Evolutionary conservation across 2,113 vertebrate species (phyloP).

Genomic region (Eulemur macaco): DNA sequence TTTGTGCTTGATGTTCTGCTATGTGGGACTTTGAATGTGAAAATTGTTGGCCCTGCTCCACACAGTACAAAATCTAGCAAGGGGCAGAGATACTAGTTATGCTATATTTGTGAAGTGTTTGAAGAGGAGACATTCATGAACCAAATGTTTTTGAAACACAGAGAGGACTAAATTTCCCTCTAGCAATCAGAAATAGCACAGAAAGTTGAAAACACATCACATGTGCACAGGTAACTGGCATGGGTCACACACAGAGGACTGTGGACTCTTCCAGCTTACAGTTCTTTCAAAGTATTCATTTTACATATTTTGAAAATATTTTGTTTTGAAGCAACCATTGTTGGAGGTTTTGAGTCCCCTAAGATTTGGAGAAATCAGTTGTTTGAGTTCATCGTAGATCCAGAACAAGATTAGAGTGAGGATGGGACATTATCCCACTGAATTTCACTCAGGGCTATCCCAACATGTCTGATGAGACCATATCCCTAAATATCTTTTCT

Average conservation of each 20-base stretch:
- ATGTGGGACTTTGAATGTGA: background rate
- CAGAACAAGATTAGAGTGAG: background rate
- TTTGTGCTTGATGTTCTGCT: background rate
- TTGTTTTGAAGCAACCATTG: too few species aligned
- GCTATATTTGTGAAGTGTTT: background rate
- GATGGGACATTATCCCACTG: accelerated
- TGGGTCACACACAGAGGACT: background rate
- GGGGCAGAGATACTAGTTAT: background rate
- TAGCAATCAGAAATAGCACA: background rate
- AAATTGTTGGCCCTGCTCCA: background rate
- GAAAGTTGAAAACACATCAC: background rate
- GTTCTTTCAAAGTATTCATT: background rate
- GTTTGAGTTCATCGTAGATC: background rate
- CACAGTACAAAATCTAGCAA: background rate
- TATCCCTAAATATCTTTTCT: background rate
- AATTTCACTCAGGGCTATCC: background rate
- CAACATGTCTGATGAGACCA: background rate
- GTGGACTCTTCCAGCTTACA: background rate
- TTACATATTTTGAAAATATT: too few species aligned
- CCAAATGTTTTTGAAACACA: background rate
- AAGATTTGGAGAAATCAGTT: background rate
- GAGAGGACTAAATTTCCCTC: background rate
- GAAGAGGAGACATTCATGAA: background rate
- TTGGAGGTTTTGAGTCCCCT: background rate
- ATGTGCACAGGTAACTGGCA: background rate